Conservation (phyloP, 2,113 vertebrate genomes). For the Hippocampus zosterae region DNA sequence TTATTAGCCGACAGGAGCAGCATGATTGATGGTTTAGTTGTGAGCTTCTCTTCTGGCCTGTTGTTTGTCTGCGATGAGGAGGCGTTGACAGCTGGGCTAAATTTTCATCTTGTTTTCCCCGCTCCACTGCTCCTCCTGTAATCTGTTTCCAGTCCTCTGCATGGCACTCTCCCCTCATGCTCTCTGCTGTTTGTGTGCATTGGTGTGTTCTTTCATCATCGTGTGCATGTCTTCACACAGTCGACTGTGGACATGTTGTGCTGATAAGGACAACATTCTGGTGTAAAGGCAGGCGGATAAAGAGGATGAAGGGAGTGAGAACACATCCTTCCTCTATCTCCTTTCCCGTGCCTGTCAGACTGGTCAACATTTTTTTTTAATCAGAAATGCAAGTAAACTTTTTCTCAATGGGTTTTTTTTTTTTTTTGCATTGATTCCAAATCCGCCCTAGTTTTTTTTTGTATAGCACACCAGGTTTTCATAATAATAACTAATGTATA, state of each 20-base stretch:
- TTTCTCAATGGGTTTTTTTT: too few species aligned
- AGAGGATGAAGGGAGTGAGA: conserved; percentile 38
- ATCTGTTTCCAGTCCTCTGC: conserved; percentile 43
- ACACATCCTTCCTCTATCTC: conserved; percentile 22
- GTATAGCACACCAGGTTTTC: too few species aligned
- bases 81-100: conserved; percentile 15
- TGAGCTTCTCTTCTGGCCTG: conserved; percentile 26
- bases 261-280: conserved; percentile 61
- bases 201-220: conserved; percentile 46
- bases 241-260: conserved; percentile 55
- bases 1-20: conserved; percentile 45
- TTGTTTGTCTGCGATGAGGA: conserved; percentile 39
- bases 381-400: too few species aligned
- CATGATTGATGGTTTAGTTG: conserved; percentile 47
- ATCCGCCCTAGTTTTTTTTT: too few species aligned
- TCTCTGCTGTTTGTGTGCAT: conserved; percentile 6
- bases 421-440: too few species aligned
- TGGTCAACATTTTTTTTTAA: too few species aligned
- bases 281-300: conserved; percentile 11
- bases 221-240: conserved; percentile 46
- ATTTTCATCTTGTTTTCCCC: conserved; percentile 38
- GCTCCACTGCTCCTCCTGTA: conserved; percentile 34
- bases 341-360: conserved; percentile 6
- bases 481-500: too few species aligned
- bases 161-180: conserved; percentile 22